Percentiles rank a stretch among this genome's conserved stretches.
These are phyloP conservation scores for Drosophila demipolita DNA, from an alignment of 2,888 invertebrate genomes.

Conservation along the genomic window DNA sequence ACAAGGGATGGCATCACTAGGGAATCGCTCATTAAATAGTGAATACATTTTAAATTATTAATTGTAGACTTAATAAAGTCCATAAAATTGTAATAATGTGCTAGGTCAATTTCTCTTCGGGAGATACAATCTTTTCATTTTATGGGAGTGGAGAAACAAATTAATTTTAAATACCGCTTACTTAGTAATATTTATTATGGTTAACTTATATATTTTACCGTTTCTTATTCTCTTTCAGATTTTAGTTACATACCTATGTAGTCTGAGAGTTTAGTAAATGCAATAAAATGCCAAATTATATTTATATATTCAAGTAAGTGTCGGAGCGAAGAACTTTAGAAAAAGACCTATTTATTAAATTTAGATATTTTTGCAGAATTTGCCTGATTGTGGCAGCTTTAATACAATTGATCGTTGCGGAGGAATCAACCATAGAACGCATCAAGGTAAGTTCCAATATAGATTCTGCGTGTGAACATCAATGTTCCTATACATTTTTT, in stretches of 20 bases:
- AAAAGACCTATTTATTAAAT: background rate
- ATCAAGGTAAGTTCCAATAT: constrained; percentile 70
- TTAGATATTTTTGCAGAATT: constrained; percentile 58
- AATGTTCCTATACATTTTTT: background rate
- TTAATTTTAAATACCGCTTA: too few species aligned
- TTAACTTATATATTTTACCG: background rate
- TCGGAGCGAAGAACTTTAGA: background rate
- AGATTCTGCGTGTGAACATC: background rate
- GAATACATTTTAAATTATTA: background rate
- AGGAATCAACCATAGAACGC: constrained; percentile 79
- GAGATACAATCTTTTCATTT: background rate
- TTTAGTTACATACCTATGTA: constrained; percentile 47
- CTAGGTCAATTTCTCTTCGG: background rate
- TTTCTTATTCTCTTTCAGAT: constrained; percentile 34
- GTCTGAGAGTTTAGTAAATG: constrained; percentile 25
- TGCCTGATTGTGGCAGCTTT: constrained; percentile 64
- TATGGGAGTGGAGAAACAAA: background rate
- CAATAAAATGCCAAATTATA: constrained; percentile 55
- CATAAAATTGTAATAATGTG: background rate
- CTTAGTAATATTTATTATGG: background rate
- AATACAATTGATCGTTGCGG: constrained; percentile 60
- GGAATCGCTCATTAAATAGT: constrained; percentile 18
- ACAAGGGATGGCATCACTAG: constrained; percentile 24
- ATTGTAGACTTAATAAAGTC: background rate
- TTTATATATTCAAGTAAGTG: constrained; percentile 51